Percentiles rank a stretch among this genome's conserved stretches.
phyloP scores from a whole-genome alignment of 2,113 vertebrate genomes.

The Burhinus bistriatus region DNA sequence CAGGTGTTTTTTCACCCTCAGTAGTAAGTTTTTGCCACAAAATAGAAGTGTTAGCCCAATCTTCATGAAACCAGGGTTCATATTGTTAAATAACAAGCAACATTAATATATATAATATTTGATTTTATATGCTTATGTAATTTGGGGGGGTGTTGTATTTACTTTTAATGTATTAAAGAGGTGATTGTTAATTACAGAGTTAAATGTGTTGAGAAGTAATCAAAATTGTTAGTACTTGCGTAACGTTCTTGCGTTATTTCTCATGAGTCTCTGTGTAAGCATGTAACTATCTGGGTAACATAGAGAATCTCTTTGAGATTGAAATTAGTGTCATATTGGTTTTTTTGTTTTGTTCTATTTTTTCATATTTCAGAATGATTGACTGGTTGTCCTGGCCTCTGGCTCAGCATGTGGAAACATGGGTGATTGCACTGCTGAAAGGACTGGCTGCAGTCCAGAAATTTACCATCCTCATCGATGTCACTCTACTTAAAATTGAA shows the following conservation, averaged over 20 bases:
- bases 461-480: slow-evolving; percentile 98
- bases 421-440: slow-evolving; percentile 94
- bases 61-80: neutral
- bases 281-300: neutral
- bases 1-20: neutral
- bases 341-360: neutral
- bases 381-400: slow-evolving; percentile 98
- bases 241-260: neutral
- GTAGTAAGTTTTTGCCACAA: neutral
- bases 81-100: neutral
- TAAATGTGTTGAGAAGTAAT: neutral
- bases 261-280: neutral
- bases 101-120: neutral
- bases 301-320: neutral
- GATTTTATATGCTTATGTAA: neutral
- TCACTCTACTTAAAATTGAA: slow-evolving; percentile 96
- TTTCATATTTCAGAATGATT: slow-evolving; percentile 87
- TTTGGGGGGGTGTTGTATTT: neutral
- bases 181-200: neutral
- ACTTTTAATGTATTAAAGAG: neutral
- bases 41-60: neutral
- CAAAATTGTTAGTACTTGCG: neutral
- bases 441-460: slow-evolving; percentile 97
- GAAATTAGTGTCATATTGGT: neutral
- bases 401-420: slow-evolving; percentile 94